Percentiles rank a stretch among this genome's conserved stretches.
phyloP scores from a whole-genome alignment of 1,140 invertebrate species.

The Oreohelix idahoensis region DNA sequence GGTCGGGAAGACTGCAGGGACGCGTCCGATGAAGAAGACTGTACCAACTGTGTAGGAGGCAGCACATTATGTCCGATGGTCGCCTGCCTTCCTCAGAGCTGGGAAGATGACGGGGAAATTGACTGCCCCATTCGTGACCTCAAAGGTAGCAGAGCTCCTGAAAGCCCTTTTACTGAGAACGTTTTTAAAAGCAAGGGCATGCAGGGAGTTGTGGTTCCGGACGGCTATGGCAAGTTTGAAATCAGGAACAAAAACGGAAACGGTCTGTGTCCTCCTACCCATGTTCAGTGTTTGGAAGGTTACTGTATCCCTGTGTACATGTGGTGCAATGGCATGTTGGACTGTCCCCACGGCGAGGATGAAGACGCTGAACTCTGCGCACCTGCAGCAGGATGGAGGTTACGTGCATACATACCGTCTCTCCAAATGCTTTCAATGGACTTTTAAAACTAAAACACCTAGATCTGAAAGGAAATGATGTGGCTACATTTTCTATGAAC shows the following conservation, averaged over 20 bases:
- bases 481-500: conserved; percentile 27
- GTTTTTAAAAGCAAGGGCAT: neutral
- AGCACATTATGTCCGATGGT: conserved; percentile 22
- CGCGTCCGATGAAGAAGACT: conserved; percentile 37
- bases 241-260: neutral
- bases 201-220: conserved; percentile 10
- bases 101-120: neutral
- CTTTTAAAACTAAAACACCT: conserved; percentile 29
- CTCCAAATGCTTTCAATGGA: neutral
- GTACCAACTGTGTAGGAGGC: neutral
- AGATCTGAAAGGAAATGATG: conserved; percentile 41
- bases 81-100: conserved; percentile 17
- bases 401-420: conserved; percentile 18
- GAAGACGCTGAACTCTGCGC: conserved; percentile 18
- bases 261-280: conserved; percentile 21
- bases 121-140: conserved; percentile 9
- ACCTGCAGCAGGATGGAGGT: conserved; percentile 33
- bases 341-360: conserved; percentile 37
- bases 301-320: conserved; percentile 36
- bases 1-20: conserved; percentile 37
- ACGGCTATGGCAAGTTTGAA: conserved; percentile 38
- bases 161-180: neutral
- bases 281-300: conserved; percentile 19
- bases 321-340: conserved; percentile 37
- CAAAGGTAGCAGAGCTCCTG: neutral